phyloP scores from a whole-genome alignment of 2,797 vertebrate genomes.

The Calcarius lapponicus region DNA sequence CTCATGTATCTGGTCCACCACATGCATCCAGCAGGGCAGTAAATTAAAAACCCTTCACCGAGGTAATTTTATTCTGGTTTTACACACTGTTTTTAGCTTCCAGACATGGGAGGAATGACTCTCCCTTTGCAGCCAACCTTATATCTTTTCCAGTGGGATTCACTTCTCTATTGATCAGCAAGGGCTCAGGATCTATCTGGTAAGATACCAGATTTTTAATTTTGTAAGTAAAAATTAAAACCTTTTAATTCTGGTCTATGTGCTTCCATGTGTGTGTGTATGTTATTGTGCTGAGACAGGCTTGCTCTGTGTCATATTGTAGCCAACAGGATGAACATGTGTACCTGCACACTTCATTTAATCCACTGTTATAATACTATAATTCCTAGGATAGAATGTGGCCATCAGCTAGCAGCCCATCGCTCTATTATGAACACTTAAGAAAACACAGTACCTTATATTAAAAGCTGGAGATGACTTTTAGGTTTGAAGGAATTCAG shows the following conservation, averaged over 20 bases:
- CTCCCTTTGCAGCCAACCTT: not conserved
- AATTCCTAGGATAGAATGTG: not conserved
- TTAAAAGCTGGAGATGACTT: not conserved
- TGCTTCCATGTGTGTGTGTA: not conserved
- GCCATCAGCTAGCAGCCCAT: not conserved
- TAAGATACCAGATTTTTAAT: not conserved
- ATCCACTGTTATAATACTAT: not conserved
- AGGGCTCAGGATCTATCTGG: not conserved
- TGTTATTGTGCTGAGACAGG: not conserved
- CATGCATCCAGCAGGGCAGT: conserved; percentile 11
- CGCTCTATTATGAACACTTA: not conserved
- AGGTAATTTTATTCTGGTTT: conserved; percentile 36
- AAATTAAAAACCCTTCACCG: conserved; percentile 42
- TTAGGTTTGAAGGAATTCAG: conserved; percentile 28
- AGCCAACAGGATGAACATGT: not conserved
- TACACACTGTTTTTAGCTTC: conserved; percentile 19
- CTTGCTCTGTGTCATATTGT: not conserved
- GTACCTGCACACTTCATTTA: not conserved
- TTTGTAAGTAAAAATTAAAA: not conserved
- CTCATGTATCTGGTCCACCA: not conserved
- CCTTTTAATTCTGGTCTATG: not conserved
- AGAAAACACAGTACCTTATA: not conserved
- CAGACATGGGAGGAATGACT: not conserved
- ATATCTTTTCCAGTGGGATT: not conserved
- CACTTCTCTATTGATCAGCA: not conserved